Evolutionary conservation across 2,888 invertebrate species (phyloP).

Genomic region (Ceriagrion tenellum): DNA sequence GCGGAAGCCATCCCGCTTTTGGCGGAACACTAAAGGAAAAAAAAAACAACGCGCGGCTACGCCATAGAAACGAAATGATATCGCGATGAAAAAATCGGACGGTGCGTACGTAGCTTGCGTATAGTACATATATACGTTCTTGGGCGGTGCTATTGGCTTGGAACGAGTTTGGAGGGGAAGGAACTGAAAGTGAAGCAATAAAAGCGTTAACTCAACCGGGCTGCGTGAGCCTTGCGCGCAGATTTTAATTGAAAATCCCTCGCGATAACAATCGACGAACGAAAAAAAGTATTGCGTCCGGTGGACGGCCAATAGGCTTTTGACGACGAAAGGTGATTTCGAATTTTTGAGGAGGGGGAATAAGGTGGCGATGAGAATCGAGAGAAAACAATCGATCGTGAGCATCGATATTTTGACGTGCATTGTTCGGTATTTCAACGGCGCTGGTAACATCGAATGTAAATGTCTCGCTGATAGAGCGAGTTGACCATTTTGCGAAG

Average conservation of each 20-base stretch:
- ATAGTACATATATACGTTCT: neutral
- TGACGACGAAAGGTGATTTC: neutral
- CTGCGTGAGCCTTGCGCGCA: neutral
- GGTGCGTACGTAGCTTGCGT: neutral
- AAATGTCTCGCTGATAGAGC: no score
- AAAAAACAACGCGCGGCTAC: neutral
- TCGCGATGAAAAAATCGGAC: neutral
- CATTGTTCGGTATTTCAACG: no score
- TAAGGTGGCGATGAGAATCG: neutral
- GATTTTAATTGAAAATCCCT: conserved; percentile 9
- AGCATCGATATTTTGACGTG: no score
- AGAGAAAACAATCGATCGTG: neutral
- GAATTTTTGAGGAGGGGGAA: neutral
- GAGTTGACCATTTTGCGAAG: no score
- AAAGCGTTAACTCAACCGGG: neutral
- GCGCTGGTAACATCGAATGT: no score
- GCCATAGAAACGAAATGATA: neutral
- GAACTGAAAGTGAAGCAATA: neutral
- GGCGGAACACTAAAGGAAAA: neutral
- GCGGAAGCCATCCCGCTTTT: neutral
- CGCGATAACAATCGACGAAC: neutral
- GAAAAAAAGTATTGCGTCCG: neutral
- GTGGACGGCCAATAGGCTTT: neutral
- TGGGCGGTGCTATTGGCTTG: neutral
- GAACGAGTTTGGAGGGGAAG: neutral